These are phyloP conservation scores for Polyommatus iphigenia DNA, from an alignment of 2,888 invertebrate species.

Conservation along the genomic window DNA sequence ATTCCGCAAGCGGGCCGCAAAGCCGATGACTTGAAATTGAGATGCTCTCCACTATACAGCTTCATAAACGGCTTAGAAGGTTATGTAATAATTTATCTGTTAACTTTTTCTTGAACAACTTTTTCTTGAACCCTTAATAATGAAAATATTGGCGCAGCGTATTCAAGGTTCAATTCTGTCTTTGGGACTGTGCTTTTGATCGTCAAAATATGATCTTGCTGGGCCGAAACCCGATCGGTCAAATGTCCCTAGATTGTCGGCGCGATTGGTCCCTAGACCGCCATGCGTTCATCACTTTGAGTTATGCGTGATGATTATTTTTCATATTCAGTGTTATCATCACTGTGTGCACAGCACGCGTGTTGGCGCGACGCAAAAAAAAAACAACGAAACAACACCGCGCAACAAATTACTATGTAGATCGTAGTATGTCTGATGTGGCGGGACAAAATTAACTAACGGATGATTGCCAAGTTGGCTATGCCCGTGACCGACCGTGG, in stretches of 20 bases:
- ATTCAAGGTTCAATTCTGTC: neutral
- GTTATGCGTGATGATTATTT: neutral
- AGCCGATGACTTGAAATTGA: slow-evolving; percentile 17
- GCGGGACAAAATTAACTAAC: slow-evolving; percentile 68
- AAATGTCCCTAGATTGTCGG: too few relatives aligned
- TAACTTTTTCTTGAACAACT: neutral
- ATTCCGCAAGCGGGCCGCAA: slow-evolving; percentile 14
- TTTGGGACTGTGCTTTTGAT: too few relatives aligned
- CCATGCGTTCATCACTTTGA: too few relatives aligned
- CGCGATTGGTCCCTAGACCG: too few relatives aligned
- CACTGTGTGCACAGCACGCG: neutral
- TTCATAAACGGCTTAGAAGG: neutral
- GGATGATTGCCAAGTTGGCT: slow-evolving; percentile 72
- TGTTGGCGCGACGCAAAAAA: neutral
- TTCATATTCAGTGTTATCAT: neutral
- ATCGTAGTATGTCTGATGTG: slow-evolving; percentile 42
- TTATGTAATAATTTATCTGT: neutral
- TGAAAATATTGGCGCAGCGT: neutral
- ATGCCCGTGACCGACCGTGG: slow-evolving; percentile 57
- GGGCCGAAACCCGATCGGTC: too few relatives aligned
- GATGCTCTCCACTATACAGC: neutral
- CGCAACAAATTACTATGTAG: slow-evolving; percentile 46
- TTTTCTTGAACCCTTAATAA: neutral
- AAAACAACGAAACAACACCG: neutral
- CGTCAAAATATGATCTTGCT: too few relatives aligned